Base-by-base conservation (phyloP, 1,140 invertebrate species). In the Acromyrmex heyeri region DNA sequence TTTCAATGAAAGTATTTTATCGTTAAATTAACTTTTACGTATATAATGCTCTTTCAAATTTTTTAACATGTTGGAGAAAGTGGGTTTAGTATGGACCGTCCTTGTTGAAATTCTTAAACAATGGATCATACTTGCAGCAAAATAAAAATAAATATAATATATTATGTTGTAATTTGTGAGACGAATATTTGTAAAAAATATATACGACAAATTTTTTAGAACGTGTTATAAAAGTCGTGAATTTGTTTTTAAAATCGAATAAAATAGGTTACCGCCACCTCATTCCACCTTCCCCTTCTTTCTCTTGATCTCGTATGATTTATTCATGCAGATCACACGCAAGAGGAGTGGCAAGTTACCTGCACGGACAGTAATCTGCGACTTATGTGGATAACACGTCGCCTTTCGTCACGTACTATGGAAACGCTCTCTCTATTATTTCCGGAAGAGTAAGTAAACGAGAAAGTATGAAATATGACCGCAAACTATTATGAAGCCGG, bases 381-480 rank as follows among this genome's bases (percentile, higher is more conserved):
- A 53, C 87, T 83, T 77, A 64, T 65, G 24, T 34, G 55, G 18
- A 12, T 73, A 85, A 88, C 76, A n/a, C 21, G 44, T 24, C 48
- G 64, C 86, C 78, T 73, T 81, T 77, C 77, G 88, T 86, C 83
- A 89, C 79, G 86, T 78, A 64, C 30, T 38, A 16, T 62, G 59
- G 82, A 77, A 89, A 89, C 34, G 83, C 44, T 88, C 77, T 77
- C 87, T 79, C 87, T 79, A 88, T 90, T 90, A 88, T 83, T 88
- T 65, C 77, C 72, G 62, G 83, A 55, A 81, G 59, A 38, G 38
- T 57, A 90, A 70, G 83, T 59, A 72, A 89, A 89, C 57, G 48
- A n/a, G 16, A 30, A 14, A 16, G 21, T 14, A 57, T 81, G 64
- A 88, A 88, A 88, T 88, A 88, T 62, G 76, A 82, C 30, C 50